Evolutionary conservation across 1,140 invertebrate genomes (phyloP), one percentile per base, ranked within the genome.

Genomic region (Chionoecetes opilio): DNA sequence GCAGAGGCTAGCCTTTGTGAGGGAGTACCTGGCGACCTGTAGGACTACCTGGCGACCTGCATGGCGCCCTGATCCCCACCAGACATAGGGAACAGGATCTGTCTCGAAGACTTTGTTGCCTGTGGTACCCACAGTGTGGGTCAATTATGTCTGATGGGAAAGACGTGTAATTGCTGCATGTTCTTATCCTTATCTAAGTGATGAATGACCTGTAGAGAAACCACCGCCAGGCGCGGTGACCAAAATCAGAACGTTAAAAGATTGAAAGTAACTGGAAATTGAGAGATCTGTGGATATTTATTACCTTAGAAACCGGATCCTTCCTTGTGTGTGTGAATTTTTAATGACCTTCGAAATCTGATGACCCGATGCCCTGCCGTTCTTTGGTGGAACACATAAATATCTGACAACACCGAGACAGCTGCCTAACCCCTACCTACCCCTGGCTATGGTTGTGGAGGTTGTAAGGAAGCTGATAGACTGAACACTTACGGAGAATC

Each of bases 281-380:
- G 21, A 75, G n/a, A 6, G 8, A 26, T 75, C 63, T 75, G 63
- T n/a, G 8, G 21, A 1, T 75, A n/a, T n/a, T n/a, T n/a, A 75
- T 75, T 75, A 75, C 63, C n/a, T 75, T n/a, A 8, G n/a, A 75
- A 75, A 3, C 63, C 5, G 63, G n/a, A n/a, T n/a, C 63, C 63
- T n/a, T n/a, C n/a, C n/a, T n/a, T n/a, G n/a, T n/a, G 63, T n/a
- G 63, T 75, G 63, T n/a, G n/a, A n/a, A 17, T 75, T 75, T 75
- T 26, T 75, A 75, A 75, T 75, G 63, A 75, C 63, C 63, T n/a
- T 17, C 63, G n/a, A 5, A 75, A 75, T n/a, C 63, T 75, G 63
- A 75, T 75, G 63, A 75, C 63, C 63, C n/a, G n/a, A n/a, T n/a
- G n/a, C n/a, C n/a, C n/a, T 8, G 63, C 63, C 63, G 63, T 75